phyloP scores from a whole-genome alignment of 2,888 invertebrate species.

The Aethes cnicana region DNA sequence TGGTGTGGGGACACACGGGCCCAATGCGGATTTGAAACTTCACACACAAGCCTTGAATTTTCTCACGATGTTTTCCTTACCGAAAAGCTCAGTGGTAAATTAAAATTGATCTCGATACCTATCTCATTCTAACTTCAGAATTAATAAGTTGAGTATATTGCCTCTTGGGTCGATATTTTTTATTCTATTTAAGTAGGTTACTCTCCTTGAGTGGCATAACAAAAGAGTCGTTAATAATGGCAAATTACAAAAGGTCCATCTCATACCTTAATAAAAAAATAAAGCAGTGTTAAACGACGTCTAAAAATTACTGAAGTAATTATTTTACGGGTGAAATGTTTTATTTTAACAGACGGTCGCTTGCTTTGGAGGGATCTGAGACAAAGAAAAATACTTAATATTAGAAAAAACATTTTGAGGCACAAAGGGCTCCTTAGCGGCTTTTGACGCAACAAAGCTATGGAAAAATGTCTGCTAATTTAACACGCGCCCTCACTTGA shows the following conservation, averaged over 20 bases:
- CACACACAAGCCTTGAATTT: too few species aligned
- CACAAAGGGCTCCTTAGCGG: constrained; percentile 64
- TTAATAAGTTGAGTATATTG: too few species aligned
- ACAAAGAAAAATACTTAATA: constrained; percentile 68
- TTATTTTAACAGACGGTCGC: constrained; percentile 57
- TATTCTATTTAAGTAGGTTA: too few species aligned
- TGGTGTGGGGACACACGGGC: too few species aligned
- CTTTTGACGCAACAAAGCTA: constrained; percentile 53
- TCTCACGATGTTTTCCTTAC: too few species aligned
- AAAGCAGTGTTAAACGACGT: constrained; percentile 59
- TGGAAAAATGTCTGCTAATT: constrained; percentile 56
- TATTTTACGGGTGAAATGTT: constrained; percentile 70
- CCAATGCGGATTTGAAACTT: too few species aligned
- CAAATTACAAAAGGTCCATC: constrained; percentile 12
- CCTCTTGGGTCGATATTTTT: too few species aligned
- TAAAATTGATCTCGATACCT: too few species aligned
- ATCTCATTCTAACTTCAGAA: too few species aligned
- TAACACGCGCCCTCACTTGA: too few species aligned
- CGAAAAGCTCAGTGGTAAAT: too few species aligned
- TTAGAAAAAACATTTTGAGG: constrained; percentile 60
- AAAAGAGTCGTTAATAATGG: constrained; percentile 4
- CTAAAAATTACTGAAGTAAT: constrained; percentile 66
- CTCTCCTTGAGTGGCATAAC: neutral
- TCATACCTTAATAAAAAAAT: constrained; percentile 39
- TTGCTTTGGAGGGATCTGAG: constrained; percentile 51